Percentiles rank a stretch among this genome's conserved stretches.
These are phyloP conservation scores for Tapirus terrestris DNA, from an alignment of 2,113 vertebrate genomes.

Conservation along the genomic window DNA sequence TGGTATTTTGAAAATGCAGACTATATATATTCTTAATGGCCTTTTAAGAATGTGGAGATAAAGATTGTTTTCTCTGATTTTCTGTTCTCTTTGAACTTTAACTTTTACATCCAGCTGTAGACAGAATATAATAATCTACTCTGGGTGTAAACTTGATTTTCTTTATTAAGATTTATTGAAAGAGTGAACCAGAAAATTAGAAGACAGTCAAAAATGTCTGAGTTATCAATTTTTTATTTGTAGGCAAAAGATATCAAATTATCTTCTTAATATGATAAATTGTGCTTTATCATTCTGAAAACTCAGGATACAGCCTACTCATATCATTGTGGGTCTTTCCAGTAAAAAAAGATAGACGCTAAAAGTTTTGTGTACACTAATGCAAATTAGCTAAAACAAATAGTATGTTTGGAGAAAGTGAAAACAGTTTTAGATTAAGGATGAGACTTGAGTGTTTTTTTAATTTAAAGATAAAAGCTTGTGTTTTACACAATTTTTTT, in stretches of 20 bases:
- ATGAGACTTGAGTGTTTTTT: slow-evolving; percentile 48
- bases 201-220: slow-evolving; percentile 24
- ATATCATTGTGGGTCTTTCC: slow-evolving; percentile 4
- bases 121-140: neutral
- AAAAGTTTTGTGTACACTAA: slow-evolving; percentile 69
- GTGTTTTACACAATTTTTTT: slow-evolving; percentile 52
- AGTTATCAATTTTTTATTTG: neutral
- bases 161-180: slow-evolving; percentile 31
- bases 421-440: slow-evolving; percentile 74
- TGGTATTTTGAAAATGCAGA: slow-evolving; percentile 72
- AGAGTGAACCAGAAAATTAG: slow-evolving; percentile 34
- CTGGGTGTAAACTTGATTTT: slow-evolving; percentile 46
- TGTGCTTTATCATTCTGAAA: slow-evolving; percentile 37
- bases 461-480: slow-evolving; percentile 63
- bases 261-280: slow-evolving; percentile 41
- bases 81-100: slow-evolving; percentile 43
- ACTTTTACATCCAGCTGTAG: neutral
- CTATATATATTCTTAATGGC: slow-evolving; percentile 53
- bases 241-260: neutral
- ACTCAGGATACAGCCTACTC: slow-evolving; percentile 62
- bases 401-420: slow-evolving; percentile 62
- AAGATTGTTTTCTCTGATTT: slow-evolving; percentile 36
- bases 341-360: slow-evolving; percentile 14
- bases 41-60: slow-evolving; percentile 52
- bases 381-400: slow-evolving; percentile 73